These are phyloP conservation scores for Hippopotamus amphibius DNA, from an alignment of 2,113 vertebrate genomes.

Conservation along the genomic window DNA sequence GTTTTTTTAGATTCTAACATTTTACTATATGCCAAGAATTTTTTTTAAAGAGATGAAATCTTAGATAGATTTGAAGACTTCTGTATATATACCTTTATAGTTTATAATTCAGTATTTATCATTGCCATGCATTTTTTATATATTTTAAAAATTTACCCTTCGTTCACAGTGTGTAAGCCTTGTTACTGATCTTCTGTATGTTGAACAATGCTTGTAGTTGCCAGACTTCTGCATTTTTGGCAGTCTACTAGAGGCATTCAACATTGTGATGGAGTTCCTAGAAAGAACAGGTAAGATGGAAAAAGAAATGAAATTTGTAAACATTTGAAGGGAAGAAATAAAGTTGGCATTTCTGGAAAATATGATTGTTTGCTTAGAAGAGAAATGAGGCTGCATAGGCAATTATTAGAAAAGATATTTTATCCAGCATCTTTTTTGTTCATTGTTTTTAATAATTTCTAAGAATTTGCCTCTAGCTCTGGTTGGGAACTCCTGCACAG, in stretches of 20 bases:
- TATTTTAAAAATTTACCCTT: not conserved
- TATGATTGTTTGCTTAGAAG: not conserved
- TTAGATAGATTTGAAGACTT: not conserved
- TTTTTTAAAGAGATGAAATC: not conserved
- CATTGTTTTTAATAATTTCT: not conserved
- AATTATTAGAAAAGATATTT: not conserved
- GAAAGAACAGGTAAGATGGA: not conserved
- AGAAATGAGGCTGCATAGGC: not conserved
- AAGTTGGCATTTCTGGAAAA: not conserved
- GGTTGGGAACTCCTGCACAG: not conserved
- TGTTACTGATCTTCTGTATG: not conserved
- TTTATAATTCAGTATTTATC: not conserved
- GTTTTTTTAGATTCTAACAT: slow-evolving; percentile 25
- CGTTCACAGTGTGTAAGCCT: not conserved
- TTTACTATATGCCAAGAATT: not conserved
- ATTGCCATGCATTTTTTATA: not conserved
- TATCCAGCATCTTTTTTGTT: not conserved
- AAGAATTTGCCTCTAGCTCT: not conserved
- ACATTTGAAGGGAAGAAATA: not conserved
- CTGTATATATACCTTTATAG: not conserved
- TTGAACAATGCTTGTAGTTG: not conserved
- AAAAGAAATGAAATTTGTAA: slow-evolving; percentile 1
- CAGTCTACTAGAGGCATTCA: not conserved
- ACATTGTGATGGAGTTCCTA: not conserved
- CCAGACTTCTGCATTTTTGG: not conserved